These are phyloP conservation scores for Kryptolebias ocellatus DNA, from an alignment of 2,797 vertebrate species.

Conservation along the genomic window DNA sequence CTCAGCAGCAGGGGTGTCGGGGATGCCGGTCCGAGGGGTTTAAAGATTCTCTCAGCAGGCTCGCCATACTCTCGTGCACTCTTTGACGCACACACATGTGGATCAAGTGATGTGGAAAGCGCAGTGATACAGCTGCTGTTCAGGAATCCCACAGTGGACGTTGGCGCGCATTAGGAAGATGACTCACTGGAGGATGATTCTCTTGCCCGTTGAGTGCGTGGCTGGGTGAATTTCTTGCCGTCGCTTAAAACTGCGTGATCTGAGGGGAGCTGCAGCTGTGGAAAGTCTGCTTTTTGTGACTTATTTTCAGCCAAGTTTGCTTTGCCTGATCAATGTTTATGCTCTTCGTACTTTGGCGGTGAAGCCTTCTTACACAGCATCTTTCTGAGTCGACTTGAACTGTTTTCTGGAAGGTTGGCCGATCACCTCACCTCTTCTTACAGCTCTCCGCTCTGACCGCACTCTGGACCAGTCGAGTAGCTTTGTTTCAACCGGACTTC, in stretches of 20 bases:
- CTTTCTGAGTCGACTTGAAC: constrained; percentile 24
- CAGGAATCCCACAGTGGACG: constrained; percentile 41
- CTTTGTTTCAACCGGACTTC: constrained; percentile 17
- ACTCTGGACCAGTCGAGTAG: constrained; percentile 3
- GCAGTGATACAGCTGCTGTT: constrained; percentile 18
- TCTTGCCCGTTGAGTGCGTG: constrained; percentile 2
- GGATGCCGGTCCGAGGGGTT: constrained; percentile 48
- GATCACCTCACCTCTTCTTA: constrained; percentile 27
- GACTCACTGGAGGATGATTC: constrained; percentile 33
- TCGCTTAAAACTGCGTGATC: constrained; percentile 14
- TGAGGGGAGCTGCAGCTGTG: constrained; percentile 9
- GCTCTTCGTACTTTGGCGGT: neutral
- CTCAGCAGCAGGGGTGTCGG: constrained; percentile 45
- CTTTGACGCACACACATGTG: constrained; percentile 12
- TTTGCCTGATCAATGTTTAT: constrained; percentile 10
- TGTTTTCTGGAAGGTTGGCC: constrained; percentile 26
- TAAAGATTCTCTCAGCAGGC: constrained; percentile 28
- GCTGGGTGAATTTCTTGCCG: neutral
- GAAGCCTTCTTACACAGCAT: constrained; percentile 8
- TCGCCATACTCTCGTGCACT: constrained; percentile 8
- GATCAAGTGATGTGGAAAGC: constrained; percentile 13
- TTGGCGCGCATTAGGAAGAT: constrained; percentile 37
- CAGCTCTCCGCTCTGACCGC: constrained; percentile 2
- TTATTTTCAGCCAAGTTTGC: neutral
- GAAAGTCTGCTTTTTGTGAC: neutral